phyloP scores from a whole-genome alignment of 2,797 vertebrate species.

The Bryconaethiops microstoma region DNA sequence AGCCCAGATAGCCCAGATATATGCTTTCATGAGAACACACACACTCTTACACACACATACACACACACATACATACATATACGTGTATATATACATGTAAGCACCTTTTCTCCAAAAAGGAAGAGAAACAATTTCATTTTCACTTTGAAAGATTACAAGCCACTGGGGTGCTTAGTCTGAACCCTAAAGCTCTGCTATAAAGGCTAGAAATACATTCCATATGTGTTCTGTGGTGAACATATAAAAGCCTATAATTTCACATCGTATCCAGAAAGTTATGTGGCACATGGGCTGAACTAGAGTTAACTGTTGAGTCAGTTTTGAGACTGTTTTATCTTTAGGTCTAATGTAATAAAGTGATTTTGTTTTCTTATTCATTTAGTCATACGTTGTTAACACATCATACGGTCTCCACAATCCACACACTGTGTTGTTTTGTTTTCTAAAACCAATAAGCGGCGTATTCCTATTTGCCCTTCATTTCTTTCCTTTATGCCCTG shows the following conservation, averaged over 20 bases:
- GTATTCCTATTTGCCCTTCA: not conserved
- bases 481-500: not conserved
- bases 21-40: too few species aligned
- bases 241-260: conserved; percentile 66
- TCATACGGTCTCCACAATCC: not conserved
- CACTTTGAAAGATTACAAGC: conserved; percentile 68
- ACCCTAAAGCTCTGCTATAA: conserved; percentile 68
- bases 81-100: conserved; percentile 47
- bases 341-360: conserved; percentile 22
- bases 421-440: not conserved
- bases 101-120: conserved; percentile 59
- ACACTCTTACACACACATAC: too few species aligned
- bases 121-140: conserved; percentile 65
- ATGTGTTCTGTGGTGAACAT: conserved; percentile 71
- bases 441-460: not conserved
- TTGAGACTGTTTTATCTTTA: conserved; percentile 2
- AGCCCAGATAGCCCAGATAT: conserved; percentile 24
- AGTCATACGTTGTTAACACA: too few species aligned
- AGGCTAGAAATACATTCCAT: conserved; percentile 76
- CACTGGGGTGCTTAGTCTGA: conserved; percentile 63
- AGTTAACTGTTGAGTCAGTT: conserved; percentile 15
- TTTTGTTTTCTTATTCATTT: not conserved
- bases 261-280: conserved; percentile 70
- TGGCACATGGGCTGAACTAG: conserved; percentile 48
- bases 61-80: not conserved